Conservation (phyloP, 2,888 invertebrate species). For the Hymenopus coronatus region DNA sequence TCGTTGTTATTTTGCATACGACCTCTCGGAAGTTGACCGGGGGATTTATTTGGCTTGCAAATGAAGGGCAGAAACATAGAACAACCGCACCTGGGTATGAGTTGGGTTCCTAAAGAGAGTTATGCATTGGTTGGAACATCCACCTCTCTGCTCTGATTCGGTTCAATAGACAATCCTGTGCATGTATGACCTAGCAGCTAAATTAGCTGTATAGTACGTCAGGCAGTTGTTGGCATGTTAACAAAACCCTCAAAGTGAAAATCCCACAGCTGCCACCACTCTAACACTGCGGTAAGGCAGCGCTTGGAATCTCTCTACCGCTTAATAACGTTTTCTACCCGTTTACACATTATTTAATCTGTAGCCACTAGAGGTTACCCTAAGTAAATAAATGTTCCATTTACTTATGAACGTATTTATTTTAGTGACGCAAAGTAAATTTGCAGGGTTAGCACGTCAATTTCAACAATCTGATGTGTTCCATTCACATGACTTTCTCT, state of each 20-base stretch:
- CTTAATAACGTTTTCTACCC: too few species aligned
- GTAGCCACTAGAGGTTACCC: too few species aligned
- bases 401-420: too few species aligned
- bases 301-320: not conserved
- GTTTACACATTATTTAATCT: too few species aligned
- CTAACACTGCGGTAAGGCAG: not conserved
- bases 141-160: not conserved
- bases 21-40: not conserved
- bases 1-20: not conserved
- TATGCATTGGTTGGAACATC: not conserved
- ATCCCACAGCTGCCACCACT: not conserved
- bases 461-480: too few species aligned
- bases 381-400: too few species aligned
- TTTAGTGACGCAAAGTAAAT: too few species aligned
- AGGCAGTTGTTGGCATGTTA: not conserved
- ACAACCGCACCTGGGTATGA: not conserved
- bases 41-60: not conserved
- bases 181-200: not conserved
- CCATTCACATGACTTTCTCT: too few species aligned
- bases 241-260: not conserved
- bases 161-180: too few species aligned
- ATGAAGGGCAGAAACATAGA: not conserved
- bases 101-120: not conserved
- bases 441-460: too few species aligned
- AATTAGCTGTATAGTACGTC: not conserved